A percentile compares a stretch with the other conserved stretches of the same genome.
Conservation (phyloP, 2,113 vertebrate genomes). For the Antechinus flavipes region DNA sequence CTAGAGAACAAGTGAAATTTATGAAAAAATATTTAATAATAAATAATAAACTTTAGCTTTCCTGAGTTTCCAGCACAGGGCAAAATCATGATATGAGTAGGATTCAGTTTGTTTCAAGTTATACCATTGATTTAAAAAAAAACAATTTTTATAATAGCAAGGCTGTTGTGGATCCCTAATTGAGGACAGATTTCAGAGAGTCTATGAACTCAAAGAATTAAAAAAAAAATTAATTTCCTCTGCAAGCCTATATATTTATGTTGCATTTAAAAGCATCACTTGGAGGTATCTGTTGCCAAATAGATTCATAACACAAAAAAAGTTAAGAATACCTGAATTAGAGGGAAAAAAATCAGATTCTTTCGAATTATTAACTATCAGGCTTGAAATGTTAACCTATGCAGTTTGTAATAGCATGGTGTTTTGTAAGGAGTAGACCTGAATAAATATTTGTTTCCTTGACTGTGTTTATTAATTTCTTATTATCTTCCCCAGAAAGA, state of each 20-base stretch:
- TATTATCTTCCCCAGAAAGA: neutral
- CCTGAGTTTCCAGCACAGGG: neutral
- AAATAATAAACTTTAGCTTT: conserved; percentile 12
- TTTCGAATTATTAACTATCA: neutral
- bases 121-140: neutral
- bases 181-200: neutral
- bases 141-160: neutral
- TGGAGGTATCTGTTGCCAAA: neutral
- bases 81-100: conserved; percentile 6
- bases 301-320: neutral
- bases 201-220: neutral
- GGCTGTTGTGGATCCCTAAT: neutral
- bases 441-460: neutral
- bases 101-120: neutral
- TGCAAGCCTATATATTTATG: neutral
- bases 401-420: neutral
- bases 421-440: neutral
- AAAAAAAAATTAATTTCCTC: neutral
- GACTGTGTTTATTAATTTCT: neutral
- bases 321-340: neutral
- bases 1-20: conserved; percentile 13
- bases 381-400: neutral
- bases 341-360: neutral
- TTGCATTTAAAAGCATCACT: neutral
- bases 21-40: neutral